phyloP scores from a whole-genome alignment of 2,797 vertebrate species.

The Chrysocyon brachyurus region DNA sequence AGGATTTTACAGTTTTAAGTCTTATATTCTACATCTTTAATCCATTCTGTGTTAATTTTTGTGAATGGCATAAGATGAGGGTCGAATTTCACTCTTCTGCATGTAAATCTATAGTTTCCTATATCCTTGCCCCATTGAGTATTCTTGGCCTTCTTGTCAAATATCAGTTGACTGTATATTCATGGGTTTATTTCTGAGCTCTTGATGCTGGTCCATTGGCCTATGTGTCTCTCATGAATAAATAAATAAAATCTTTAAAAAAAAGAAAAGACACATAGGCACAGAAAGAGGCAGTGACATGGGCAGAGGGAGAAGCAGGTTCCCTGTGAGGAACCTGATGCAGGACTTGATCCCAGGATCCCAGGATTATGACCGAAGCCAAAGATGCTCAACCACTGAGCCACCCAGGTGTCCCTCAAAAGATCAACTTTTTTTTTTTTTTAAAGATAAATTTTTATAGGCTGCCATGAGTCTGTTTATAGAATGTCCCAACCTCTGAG shows the following conservation, averaged over 20 bases:
- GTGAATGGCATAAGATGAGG: not conserved
- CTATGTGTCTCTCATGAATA: not conserved
- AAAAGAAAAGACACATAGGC: no score
- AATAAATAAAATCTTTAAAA: no score
- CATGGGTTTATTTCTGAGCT: not conserved
- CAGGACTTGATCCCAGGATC: no score
- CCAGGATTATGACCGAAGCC: no score
- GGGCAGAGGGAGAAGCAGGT: no score
- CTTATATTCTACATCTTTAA: not conserved
- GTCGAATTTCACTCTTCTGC: not conserved
- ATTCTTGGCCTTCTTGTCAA: not conserved
- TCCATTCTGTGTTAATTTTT: not conserved
- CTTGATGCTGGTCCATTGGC: not conserved
- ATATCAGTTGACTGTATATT: not conserved
- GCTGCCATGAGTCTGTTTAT: not conserved
- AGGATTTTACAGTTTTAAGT: not conserved
- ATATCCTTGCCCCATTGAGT: not conserved
- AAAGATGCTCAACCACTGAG: no score
- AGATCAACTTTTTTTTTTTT: no score
- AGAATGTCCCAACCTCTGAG: not conserved
- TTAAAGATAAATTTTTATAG: not conserved
- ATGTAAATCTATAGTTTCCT: not conserved
- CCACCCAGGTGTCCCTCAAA: no score
- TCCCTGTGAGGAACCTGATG: no score
- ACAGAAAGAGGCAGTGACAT: no score